A percentile compares a stretch with the other conserved stretches of the same genome.
Conservation (phyloP, 2,113 vertebrate genomes). For the Typhlomys cinereus region DNA sequence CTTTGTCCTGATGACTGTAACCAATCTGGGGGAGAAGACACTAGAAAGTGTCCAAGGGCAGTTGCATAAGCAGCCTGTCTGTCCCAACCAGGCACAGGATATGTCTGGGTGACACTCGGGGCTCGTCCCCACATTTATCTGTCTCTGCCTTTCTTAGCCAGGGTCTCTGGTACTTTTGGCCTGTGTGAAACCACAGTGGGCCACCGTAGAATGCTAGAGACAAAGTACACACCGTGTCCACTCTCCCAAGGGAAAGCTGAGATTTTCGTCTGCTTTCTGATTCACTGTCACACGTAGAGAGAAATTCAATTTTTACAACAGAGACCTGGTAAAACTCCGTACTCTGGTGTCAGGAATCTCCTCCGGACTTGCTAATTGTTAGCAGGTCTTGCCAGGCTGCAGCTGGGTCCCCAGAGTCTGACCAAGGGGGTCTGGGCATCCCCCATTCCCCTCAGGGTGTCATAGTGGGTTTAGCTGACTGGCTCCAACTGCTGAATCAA, state of each 20-base stretch:
- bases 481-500: constrained; percentile 19
- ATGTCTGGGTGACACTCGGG: accelerated
- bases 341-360: neutral
- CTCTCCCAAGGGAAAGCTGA: neutral
- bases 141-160: neutral
- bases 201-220: accelerated
- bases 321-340: neutral
- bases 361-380: neutral
- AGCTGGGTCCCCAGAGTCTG: neutral
- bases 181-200: neutral
- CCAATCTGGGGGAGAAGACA: neutral
- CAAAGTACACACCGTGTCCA: accelerated
- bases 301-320: neutral
- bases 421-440: neutral
- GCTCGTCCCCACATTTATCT: accelerated
- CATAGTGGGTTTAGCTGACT: neutral
- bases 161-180: accelerated
- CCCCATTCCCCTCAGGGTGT: accelerated
- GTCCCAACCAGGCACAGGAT: accelerated
- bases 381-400: no score
- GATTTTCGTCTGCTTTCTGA: neutral
- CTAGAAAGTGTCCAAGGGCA: neutral
- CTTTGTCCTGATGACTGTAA: neutral
- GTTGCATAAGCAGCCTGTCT: accelerated
- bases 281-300: neutral